Evolutionary conservation across 2,888 invertebrate species (phyloP).

Genomic region (Limnephilus auricula): DNA sequence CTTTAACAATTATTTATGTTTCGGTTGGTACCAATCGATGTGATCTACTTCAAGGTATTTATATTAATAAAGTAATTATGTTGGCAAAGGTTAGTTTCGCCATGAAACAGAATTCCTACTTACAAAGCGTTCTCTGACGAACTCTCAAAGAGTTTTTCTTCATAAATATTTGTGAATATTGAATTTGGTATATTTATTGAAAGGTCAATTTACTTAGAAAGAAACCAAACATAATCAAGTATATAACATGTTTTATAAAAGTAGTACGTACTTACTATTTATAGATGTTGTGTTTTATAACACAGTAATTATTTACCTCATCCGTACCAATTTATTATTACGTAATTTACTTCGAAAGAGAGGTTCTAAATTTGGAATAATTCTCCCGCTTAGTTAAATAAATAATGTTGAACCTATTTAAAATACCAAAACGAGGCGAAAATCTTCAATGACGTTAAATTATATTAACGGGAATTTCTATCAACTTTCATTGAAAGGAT

Average conservation of each 20-base stretch:
- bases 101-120: not conserved
- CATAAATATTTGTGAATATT: slow-evolving; percentile 11
- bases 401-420: not conserved
- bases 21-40: not conserved
- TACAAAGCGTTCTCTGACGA: not conserved
- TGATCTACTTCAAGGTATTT: not conserved
- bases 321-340: not conserved
- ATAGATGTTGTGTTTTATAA: not conserved
- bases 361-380: not conserved
- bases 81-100: not conserved
- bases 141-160: not conserved
- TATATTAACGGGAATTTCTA: not conserved
- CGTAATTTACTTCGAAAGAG: not conserved
- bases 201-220: not conserved
- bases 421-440: not conserved
- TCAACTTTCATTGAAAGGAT: not conserved
- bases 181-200: not conserved
- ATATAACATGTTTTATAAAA: not conserved
- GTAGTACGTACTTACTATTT: not conserved
- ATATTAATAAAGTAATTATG: not conserved
- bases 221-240: not conserved
- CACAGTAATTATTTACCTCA: not conserved
- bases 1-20: not conserved
- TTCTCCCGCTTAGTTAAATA: not conserved
- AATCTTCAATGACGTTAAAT: not conserved